phyloP scores from a whole-genome alignment of 2,888 invertebrate genomes.

The Ennomos fuscantarius region DNA sequence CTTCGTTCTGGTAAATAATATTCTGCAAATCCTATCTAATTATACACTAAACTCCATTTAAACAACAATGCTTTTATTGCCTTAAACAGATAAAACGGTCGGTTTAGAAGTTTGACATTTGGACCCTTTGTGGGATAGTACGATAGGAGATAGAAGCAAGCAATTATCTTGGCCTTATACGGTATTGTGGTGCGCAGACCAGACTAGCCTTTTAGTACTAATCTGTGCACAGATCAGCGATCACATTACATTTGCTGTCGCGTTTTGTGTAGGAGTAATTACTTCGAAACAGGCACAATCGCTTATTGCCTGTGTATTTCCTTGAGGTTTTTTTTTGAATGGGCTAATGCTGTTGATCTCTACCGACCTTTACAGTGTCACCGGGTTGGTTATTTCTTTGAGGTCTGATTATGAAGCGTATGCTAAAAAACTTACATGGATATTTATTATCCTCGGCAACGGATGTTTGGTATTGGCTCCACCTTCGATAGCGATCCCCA shows the following conservation, averaged over 20 bases:
- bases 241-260: constrained; percentile 26
- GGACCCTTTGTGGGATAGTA: constrained; percentile 34
- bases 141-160: constrained; percentile 33
- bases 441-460: constrained; percentile 97
- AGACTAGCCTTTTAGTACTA: constrained; percentile 31
- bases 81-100: constrained; percentile 34
- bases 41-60: background rate
- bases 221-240: constrained; percentile 28
- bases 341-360: no score
- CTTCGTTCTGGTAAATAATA: no score
- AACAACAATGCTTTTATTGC: constrained; percentile 32
- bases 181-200: constrained; percentile 30
- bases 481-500: constrained; percentile 98
- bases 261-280: constrained; percentile 22
- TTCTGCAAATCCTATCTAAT: no score
- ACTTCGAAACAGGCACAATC: background rate
- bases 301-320: no score
- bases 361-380: no score
- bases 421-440: constrained; percentile 89
- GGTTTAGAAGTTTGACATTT: constrained; percentile 36
- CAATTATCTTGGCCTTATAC: constrained; percentile 38
- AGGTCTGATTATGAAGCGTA: no score
- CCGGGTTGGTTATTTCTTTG: no score
- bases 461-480: constrained; percentile 98
- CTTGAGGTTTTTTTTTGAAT: no score